Percentiles rank a stretch among this genome's conserved stretches.
These are phyloP conservation scores for Conomelus anceps DNA, from an alignment of 2,888 invertebrate genomes.

Conservation along the genomic window DNA sequence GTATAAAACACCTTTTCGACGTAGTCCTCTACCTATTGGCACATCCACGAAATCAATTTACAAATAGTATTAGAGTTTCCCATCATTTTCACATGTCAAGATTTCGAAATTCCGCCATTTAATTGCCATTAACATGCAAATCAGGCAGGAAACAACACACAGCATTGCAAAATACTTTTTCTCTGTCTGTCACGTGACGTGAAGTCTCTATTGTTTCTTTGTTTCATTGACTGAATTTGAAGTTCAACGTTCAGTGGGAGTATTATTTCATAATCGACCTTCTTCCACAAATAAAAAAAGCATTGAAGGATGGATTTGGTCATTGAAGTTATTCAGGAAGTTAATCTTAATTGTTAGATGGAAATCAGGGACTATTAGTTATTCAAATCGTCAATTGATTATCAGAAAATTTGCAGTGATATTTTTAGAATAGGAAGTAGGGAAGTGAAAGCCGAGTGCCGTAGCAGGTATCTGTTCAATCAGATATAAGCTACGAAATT, in stretches of 20 bases:
- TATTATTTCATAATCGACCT: neutral
- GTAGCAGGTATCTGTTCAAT: too few relatives aligned
- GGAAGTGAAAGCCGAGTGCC: too few relatives aligned
- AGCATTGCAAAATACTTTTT: neutral
- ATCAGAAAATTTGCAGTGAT: too few relatives aligned
- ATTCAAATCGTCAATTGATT: too few relatives aligned
- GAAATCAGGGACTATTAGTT: too few relatives aligned
- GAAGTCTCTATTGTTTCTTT: neutral
- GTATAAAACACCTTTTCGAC: neutral
- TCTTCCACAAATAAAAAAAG: neutral
- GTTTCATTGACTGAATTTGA: neutral
- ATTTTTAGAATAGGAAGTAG: too few relatives aligned
- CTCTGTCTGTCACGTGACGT: too few relatives aligned
- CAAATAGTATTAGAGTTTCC: neutral
- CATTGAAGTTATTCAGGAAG: neutral
- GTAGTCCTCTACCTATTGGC: neutral
- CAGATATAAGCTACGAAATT: too few relatives aligned
- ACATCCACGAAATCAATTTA: neutral
- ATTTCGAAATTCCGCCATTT: neutral
- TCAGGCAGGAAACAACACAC: neutral
- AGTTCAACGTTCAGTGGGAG: neutral
- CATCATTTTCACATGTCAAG: neutral
- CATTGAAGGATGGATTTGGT: neutral
- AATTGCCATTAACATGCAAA: neutral
- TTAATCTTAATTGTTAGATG: neutral